A percentile compares a stretch with the other conserved stretches of the same genome.
Evolutionary conservation across 2,888 invertebrate species (phyloP).

Genomic region (Diarsia dahlii): DNA sequence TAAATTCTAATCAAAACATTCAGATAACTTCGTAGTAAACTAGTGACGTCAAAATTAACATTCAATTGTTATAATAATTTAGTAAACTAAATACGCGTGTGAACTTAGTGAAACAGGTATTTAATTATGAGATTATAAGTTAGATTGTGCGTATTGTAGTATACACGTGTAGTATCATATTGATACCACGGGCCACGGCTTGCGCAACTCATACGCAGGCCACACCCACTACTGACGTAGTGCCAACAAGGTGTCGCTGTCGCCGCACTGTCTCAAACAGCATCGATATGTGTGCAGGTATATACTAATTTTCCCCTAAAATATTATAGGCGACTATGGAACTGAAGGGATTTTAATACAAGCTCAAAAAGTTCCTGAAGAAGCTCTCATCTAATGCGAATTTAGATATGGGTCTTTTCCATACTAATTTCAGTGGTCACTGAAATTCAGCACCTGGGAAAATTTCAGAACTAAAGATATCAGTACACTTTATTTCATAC

Average conservation of each 20-base stretch:
- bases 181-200: slow-evolving; percentile 41
- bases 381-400: neutral
- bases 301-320: slow-evolving; percentile 1
- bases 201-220: slow-evolving; percentile 72
- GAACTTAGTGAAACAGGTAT: slow-evolving; percentile 15
- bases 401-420: neutral
- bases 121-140: slow-evolving; percentile 15
- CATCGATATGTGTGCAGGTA: neutral
- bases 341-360: neutral
- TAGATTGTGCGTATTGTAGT: slow-evolving; percentile 6
- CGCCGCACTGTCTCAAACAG: slow-evolving; percentile 52
- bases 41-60: slow-evolving; percentile 13
- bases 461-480: slow-evolving; percentile 34
- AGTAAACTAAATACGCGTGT: slow-evolving; percentile 22
- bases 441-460: slow-evolving; percentile 38
- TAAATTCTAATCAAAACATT: neutral
- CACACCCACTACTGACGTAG: slow-evolving; percentile 71
- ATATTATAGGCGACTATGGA: neutral
- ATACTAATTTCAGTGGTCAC: no score
- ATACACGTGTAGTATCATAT: slow-evolving; percentile 29
- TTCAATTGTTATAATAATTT: slow-evolving; percentile 1
- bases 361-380: neutral
- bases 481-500: slow-evolving; percentile 51
- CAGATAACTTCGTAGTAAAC: neutral
- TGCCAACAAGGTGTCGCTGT: slow-evolving; percentile 29